Evolutionary conservation across 2,888 invertebrate genomes (phyloP).

Genomic region (Pediacus dermestoides): DNA sequence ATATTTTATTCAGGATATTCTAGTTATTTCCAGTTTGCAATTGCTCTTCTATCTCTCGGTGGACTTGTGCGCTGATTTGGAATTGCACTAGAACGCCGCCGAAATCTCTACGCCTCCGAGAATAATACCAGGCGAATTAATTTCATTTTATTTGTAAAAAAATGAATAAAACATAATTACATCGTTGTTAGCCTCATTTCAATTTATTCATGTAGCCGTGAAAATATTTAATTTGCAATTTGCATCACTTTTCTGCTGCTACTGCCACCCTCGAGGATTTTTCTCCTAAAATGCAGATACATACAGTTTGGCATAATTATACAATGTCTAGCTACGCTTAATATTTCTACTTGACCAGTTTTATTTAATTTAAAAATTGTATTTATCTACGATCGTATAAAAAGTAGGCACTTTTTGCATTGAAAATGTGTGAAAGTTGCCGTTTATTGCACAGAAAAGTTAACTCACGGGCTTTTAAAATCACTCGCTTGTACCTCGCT

Average conservation of each 20-base stretch:
- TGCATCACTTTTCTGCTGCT: constrained; percentile 15
- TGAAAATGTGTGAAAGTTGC: too few species aligned
- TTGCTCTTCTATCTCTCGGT: constrained; percentile 35
- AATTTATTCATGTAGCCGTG: constrained; percentile 15
- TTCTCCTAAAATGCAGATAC: constrained; percentile 1
- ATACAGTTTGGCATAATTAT: constrained; percentile 6
- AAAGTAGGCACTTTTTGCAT: too few species aligned
- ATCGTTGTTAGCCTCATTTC: constrained; percentile 20
- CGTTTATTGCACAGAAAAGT: too few species aligned
- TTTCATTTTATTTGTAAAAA: constrained; percentile 23
- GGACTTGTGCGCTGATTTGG: constrained; percentile 37
- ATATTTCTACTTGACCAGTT: constrained; percentile 11
- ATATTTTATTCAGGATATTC: constrained; percentile 46
- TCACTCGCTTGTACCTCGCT: too few species aligned
- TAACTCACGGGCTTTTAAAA: too few species aligned
- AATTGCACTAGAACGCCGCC: constrained; percentile 21
- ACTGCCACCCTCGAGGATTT: too few species aligned
- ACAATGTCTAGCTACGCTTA: constrained; percentile 9
- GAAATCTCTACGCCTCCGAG: constrained; percentile 17
- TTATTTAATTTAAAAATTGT: too few species aligned
- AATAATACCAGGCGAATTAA: constrained; percentile 22
- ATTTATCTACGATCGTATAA: too few species aligned
- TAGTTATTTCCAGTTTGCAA: constrained; percentile 42
- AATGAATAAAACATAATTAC: constrained; percentile 22
- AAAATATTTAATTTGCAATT: constrained; percentile 17